Conservation (phyloP, 2,888 invertebrate genomes). For the Dendrolimus pini region DNA sequence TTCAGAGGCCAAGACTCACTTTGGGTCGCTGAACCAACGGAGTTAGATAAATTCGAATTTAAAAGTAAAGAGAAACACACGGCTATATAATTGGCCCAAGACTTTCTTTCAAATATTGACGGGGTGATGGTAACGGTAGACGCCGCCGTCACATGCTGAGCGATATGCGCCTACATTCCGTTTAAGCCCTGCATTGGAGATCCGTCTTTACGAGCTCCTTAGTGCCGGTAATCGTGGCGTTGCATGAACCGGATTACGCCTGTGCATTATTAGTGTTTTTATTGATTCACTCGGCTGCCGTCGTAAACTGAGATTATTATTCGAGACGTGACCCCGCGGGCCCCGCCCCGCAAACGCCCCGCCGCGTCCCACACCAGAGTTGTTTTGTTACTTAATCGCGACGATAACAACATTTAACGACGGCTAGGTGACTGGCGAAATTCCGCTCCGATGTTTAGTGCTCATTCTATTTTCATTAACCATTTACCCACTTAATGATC, state of each 20-base stretch:
- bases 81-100: too few relatives aligned
- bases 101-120: too few relatives aligned
- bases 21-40: too few relatives aligned
- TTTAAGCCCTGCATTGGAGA: conserved; percentile 68
- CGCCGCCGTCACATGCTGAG: too few relatives aligned
- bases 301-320: conserved; percentile 77
- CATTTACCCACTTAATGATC: conserved; percentile 76
- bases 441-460: conserved; percentile 75
- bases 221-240: conserved; percentile 70
- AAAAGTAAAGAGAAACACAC: too few relatives aligned
- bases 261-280: conserved; percentile 78
- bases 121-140: too few relatives aligned
- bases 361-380: conserved; percentile 49
- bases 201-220: conserved; percentile 75
- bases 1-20: too few relatives aligned
- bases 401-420: conserved; percentile 76
- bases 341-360: conserved; percentile 27
- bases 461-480: conserved; percentile 77
- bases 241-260: conserved; percentile 72
- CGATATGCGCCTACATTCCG: conserved; percentile 26
- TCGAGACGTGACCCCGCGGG: conserved; percentile 53
- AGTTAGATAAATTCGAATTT: too few relatives aligned
- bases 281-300: conserved; percentile 75
- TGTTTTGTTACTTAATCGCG: conserved; percentile 76
- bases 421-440: conserved; percentile 76